Evolutionary conservation across 2,113 vertebrate genomes (phyloP).

Genomic region (Urocynchramus pylzowi): DNA sequence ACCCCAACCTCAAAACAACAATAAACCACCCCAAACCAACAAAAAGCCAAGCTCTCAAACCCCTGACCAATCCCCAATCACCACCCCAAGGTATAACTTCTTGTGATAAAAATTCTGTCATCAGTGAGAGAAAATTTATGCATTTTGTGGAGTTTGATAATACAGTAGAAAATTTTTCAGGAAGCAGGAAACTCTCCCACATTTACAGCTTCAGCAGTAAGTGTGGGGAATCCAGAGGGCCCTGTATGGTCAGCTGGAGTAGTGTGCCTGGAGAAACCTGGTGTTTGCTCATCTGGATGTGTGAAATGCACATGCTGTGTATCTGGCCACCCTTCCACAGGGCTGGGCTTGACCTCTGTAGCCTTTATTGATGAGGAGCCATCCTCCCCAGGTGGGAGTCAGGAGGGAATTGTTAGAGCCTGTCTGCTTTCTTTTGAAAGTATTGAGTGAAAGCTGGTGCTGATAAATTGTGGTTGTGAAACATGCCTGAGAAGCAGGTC

Average conservation of each 20-base stretch:
- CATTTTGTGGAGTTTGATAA: neutral
- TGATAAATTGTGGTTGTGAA: neutral
- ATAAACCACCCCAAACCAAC: neutral
- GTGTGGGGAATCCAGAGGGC: neutral
- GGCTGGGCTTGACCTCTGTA: neutral
- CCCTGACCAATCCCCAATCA: neutral
- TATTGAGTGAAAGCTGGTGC: neutral
- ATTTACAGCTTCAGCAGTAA: neutral
- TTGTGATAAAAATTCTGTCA: neutral
- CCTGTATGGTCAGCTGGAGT: rapidly evolving
- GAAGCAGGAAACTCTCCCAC: neutral
- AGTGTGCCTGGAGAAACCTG: neutral
- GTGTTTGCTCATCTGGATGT: neutral
- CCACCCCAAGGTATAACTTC: neutral
- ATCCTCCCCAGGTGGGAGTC: neutral
- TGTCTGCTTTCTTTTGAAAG: conserved; percentile 1
- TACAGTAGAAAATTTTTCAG: neutral
- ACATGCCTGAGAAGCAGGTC: neutral
- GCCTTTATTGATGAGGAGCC: neutral
- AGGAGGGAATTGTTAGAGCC: neutral
- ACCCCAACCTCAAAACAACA: neutral
- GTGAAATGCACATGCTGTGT: neutral
- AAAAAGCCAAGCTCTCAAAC: neutral
- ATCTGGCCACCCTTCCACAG: neutral
- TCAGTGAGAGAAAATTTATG: neutral